Conservation (phyloP, 2,888 invertebrate species). For the Celastrina argiolus region DNA sequence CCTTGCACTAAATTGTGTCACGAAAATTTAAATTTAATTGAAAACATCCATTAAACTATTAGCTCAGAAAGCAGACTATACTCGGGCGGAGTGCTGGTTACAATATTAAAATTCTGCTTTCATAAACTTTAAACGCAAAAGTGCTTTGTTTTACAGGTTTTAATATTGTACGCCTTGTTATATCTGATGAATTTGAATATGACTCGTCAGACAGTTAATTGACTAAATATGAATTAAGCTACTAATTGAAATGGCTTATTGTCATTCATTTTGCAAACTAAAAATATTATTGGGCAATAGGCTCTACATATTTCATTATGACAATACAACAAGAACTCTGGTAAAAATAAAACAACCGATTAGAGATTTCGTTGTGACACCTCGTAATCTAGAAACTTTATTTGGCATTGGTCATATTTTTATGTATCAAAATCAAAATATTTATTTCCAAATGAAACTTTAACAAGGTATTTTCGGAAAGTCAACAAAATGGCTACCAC, state of each 20-base stretch:
- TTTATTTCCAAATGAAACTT: too few relatives aligned
- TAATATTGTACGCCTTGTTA: background rate
- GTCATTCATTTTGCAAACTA: too few relatives aligned
- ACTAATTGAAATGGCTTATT: background rate
- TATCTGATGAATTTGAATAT: background rate
- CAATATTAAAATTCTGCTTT: conserved; percentile 11
- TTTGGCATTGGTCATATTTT: too few relatives aligned
- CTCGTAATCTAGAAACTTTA: too few relatives aligned
- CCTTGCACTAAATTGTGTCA: background rate
- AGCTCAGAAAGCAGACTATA: background rate
- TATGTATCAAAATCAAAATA: too few relatives aligned
- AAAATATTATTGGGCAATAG: too few relatives aligned
- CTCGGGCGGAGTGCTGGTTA: conserved; percentile 3
- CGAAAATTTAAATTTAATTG: background rate
- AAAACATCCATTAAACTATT: conserved; percentile 12
- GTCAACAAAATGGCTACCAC: too few relatives aligned
- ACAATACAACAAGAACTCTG: too few relatives aligned
- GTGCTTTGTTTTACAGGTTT: conserved; percentile 11
- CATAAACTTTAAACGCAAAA: background rate
- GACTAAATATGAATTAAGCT: background rate
- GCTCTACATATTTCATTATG: too few relatives aligned
- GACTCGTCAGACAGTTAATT: background rate
- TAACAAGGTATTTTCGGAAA: too few relatives aligned
- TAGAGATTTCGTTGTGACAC: too few relatives aligned
- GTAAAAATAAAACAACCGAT: too few relatives aligned